phyloP scores from a whole-genome alignment of 2,113 vertebrate genomes.

The Gobio gobio region DNA sequence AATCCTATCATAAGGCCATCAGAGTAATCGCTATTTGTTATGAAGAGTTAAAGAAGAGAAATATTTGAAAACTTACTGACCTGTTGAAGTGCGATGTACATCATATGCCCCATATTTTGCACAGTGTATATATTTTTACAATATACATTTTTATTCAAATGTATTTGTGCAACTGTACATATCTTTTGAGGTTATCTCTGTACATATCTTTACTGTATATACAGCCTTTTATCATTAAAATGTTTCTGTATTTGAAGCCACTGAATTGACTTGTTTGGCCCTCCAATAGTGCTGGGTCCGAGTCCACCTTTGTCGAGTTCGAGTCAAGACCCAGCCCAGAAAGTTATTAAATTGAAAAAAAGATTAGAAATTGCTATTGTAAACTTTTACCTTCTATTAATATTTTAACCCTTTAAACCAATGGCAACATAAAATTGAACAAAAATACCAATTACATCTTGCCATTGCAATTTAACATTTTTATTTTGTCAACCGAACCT shows the following conservation, averaged over 20 bases:
- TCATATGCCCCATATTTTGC: slow-evolving; percentile 84
- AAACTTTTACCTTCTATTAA: too few relatives aligned
- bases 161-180: slow-evolving; percentile 84
- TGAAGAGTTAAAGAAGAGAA: slow-evolving; percentile 34
- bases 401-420: too few relatives aligned
- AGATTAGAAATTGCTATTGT: too few relatives aligned
- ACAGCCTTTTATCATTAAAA: slow-evolving; percentile 46
- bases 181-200: slow-evolving; percentile 76
- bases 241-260: slow-evolving; percentile 1
- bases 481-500: too few relatives aligned
- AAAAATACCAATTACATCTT: too few relatives aligned
- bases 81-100: slow-evolving; percentile 54
- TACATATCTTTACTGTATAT: slow-evolving; percentile 49
- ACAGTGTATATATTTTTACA: slow-evolving; percentile 88
- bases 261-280: neutral
- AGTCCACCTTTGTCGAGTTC: too few relatives aligned
- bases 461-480: too few relatives aligned
- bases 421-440: too few relatives aligned
- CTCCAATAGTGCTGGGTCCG: too few relatives aligned
- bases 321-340: too few relatives aligned
- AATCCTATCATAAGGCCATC: neutral
- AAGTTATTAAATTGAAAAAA: too few relatives aligned
- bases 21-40: neutral
- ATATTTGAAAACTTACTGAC: slow-evolving; percentile 28
- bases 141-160: slow-evolving; percentile 85